These are phyloP conservation scores for Threskiornis aethiopicus DNA, from an alignment of 2,797 vertebrate genomes.

Conservation along the genomic window DNA sequence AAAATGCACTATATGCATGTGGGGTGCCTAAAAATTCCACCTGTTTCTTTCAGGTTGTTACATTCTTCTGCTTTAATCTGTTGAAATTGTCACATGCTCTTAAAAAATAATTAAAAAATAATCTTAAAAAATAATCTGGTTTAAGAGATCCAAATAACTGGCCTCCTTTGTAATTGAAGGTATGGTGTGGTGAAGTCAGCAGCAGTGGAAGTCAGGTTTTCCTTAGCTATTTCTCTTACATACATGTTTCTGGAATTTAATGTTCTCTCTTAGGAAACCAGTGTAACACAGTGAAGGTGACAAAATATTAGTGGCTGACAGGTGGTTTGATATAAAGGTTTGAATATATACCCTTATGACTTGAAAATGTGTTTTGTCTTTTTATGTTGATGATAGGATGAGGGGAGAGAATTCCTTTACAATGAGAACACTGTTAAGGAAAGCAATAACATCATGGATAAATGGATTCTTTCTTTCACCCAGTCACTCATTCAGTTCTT, in stretches of 20 bases:
- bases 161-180: not conserved
- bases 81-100: not conserved
- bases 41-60: not conserved
- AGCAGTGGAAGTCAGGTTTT: not conserved
- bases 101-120: not conserved
- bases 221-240: not conserved
- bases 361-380: conserved; percentile 41
- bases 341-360: not conserved
- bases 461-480: conserved; percentile 96
- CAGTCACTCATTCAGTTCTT: conserved; percentile 95
- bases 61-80: not conserved
- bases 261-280: not conserved
- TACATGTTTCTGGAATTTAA: not conserved
- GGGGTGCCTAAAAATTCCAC: not conserved
- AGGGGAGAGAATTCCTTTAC: conserved; percentile 85
- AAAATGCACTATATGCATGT: not conserved
- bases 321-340: not conserved
- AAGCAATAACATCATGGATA: conserved; percentile 94
- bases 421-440: conserved; percentile 84
- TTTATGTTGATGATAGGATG: conserved; percentile 79
- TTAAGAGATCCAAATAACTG: not conserved
- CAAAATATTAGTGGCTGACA: not conserved
- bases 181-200: not conserved
- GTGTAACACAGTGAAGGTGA: not conserved
- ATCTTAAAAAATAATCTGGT: not conserved